phyloP scores from a whole-genome alignment of 37 sponge, comb jelly and placozoan species.

The Hormiphora californensis region DNA sequence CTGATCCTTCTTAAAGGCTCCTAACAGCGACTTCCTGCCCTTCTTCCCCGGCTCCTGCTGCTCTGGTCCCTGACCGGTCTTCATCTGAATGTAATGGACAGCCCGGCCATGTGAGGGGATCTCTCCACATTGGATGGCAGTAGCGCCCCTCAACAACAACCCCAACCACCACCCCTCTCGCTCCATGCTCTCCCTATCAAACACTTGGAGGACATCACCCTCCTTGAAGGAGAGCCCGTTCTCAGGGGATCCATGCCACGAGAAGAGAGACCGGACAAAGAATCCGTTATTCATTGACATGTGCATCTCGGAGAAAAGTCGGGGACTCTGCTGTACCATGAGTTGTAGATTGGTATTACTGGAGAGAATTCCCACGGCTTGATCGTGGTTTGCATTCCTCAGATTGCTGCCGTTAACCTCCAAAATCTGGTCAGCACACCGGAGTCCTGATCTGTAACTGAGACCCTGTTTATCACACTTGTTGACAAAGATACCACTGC shows the following conservation, averaged over 20 bases:
- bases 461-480: slow-evolving; percentile 35
- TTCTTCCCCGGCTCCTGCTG: slow-evolving; percentile 25
- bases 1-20: slow-evolving; percentile 36
- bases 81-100: slow-evolving; percentile 13
- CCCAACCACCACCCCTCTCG: slow-evolving; percentile 53
- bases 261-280: slow-evolving; percentile 38
- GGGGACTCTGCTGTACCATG: slow-evolving; percentile 19
- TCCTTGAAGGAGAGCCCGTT: slow-evolving; percentile 32
- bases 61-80: neutral
- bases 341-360: neutral
- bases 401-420: slow-evolving; percentile 44
- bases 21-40: slow-evolving; percentile 45
- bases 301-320: slow-evolving; percentile 37
- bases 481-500: slow-evolving; percentile 49
- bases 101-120: slow-evolving; percentile 47
- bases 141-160: slow-evolving; percentile 9
- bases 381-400: slow-evolving; percentile 46
- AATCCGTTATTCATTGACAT: slow-evolving; percentile 38
- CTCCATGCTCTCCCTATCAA: slow-evolving; percentile 50
- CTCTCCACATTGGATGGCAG: slow-evolving; percentile 41
- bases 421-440: slow-evolving; percentile 45
- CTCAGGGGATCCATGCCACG: neutral
- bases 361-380: slow-evolving; percentile 37
- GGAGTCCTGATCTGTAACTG: slow-evolving; percentile 16
- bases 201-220: slow-evolving; percentile 36